A percentile compares a stretch with the other conserved stretches of the same genome.
Evolutionary conservation across 2,113 vertebrate species (phyloP).

Genomic region (Raphicerus campestris): DNA sequence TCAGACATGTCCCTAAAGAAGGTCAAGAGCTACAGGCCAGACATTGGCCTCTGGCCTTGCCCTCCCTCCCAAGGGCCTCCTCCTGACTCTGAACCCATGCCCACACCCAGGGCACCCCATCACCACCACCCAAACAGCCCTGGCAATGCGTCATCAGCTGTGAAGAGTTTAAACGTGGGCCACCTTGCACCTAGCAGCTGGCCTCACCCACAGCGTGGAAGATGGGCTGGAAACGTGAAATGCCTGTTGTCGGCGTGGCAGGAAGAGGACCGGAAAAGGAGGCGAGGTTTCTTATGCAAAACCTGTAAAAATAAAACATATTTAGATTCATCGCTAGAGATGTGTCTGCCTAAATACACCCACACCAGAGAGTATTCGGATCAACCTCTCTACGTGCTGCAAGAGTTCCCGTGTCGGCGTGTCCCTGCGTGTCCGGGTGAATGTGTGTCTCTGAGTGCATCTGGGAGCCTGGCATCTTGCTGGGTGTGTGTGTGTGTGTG

Average conservation of each 20-base stretch:
- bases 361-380: fast-evolving
- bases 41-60: not conserved
- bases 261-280: not conserved
- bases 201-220: fast-evolving
- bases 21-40: not conserved
- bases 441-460: fast-evolving
- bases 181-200: not conserved
- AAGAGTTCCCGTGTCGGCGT: fast-evolving
- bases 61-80: not conserved
- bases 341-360: not conserved
- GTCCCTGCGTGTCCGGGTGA: not conserved
- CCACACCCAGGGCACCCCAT: not conserved
- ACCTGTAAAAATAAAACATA: not conserved
- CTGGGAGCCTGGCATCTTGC: not conserved
- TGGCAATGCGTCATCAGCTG: not conserved
- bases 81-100: not conserved
- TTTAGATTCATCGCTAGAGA: not conserved
- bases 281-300: not conserved
- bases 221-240: not conserved
- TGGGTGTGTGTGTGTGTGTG: not conserved
- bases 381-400: fast-evolving
- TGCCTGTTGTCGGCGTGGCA: fast-evolving
- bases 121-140: not conserved
- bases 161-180: not conserved
- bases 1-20: not conserved